These are phyloP conservation scores for Anhinga rufa DNA, from an alignment of 2,113 vertebrate genomes.

Conservation along the genomic window DNA sequence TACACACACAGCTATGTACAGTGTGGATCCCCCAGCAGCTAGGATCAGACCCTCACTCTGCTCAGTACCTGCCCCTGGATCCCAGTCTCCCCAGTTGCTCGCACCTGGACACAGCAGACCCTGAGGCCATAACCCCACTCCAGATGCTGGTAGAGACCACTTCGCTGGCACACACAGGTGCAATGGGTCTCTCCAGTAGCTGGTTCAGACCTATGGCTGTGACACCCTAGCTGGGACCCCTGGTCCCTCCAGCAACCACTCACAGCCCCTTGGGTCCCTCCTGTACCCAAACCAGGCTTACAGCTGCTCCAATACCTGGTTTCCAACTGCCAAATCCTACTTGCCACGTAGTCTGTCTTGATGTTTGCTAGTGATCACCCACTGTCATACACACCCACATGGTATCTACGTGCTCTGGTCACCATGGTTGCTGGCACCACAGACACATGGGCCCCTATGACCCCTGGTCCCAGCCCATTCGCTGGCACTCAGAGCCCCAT, in stretches of 20 bases:
- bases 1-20: rapidly evolving
- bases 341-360: background rate
- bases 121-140: background rate
- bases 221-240: background rate
- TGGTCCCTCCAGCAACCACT: background rate
- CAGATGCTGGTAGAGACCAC: background rate
- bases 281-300: background rate
- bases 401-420: rapidly evolving
- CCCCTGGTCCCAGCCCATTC: background rate
- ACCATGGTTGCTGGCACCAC: background rate
- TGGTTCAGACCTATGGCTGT: background rate
- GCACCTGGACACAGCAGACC: rapidly evolving
- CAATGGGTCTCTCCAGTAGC: background rate
- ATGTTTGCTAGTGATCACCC: background rate
- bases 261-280: background rate
- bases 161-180: background rate
- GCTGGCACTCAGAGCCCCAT: background rate
- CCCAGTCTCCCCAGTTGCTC: background rate
- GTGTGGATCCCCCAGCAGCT: background rate
- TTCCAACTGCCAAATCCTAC: background rate
- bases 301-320: rapidly evolving
- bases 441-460: rapidly evolving
- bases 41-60: background rate
- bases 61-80: background rate
- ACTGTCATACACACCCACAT: no score